These are phyloP conservation scores for Hermatobates lingyangjiaoensis DNA, from an alignment of 1,140 invertebrate genomes.

Conservation along the genomic window DNA sequence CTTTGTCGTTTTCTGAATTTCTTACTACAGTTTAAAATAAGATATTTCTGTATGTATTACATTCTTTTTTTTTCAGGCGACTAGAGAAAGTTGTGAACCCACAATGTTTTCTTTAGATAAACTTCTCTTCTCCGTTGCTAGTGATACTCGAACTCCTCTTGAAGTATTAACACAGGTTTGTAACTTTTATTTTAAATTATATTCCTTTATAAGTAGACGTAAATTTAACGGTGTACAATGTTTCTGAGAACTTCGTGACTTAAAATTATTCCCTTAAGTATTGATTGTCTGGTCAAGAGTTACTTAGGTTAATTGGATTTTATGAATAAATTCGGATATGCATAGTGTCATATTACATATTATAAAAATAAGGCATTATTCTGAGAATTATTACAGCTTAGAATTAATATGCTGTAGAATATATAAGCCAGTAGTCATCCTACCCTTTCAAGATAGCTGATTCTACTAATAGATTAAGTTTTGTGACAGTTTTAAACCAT, in stretches of 20 bases:
- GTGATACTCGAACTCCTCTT: conserved; percentile 41
- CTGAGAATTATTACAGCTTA: too few species aligned
- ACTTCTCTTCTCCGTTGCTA: conserved; percentile 56
- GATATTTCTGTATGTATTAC: conserved; percentile 2
- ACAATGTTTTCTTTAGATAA: conserved; percentile 79
- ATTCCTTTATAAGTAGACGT: neutral
- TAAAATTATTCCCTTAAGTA: neutral
- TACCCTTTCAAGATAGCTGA: too few species aligned
- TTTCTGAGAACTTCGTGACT: neutral
- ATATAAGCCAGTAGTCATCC: too few species aligned
- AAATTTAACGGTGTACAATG: neutral
- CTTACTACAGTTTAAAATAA: conserved; percentile 4
- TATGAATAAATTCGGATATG: neutral
- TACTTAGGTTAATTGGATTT: neutral
- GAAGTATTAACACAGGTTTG: conserved; percentile 41
- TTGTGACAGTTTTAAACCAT: too few species aligned
- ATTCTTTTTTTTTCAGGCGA: conserved; percentile 37
- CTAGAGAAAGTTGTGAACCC: conserved; percentile 68
- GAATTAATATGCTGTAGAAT: too few species aligned
- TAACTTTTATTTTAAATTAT: conserved; percentile 2
- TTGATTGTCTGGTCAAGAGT: neutral
- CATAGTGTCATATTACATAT: neutral
- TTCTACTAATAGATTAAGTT: too few species aligned
- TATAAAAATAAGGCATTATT: neutral
- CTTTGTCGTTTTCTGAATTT: conserved; percentile 3